Base-by-base conservation (phyloP, 1,140 invertebrate genomes). In the Doryteuthis pealeii region DNA sequence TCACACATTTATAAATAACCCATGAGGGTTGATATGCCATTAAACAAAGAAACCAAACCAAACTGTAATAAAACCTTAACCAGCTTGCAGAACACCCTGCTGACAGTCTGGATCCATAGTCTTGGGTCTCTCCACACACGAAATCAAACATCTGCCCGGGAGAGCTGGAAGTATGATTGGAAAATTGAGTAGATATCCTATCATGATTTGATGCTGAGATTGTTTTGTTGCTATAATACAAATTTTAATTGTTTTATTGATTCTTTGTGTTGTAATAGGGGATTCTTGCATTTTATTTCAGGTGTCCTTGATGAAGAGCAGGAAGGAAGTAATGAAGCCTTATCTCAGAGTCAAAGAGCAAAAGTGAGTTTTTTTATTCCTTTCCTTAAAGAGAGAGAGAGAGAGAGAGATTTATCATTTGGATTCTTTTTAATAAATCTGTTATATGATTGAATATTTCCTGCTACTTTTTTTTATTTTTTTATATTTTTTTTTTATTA, bases 321-420 rank as follows among this genome's bases (percentile, higher is more conserved):
- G 15, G 66, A 68, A 28, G 66, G 66, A 22, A 15, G 18, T 33
- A 35, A 69, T 45, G 31, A 54, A 73, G 6, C 71, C 54, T 28
- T 69, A 30, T 35, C 35, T 68, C 43, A 10, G 28, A 54, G 22
- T 14, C 22, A 58, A 31, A 49, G 71, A 77, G n/a, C 28, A 31
- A 54, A 31, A 72, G 33, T 70, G 49, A 26, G 28, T 73, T 65
- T 30, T 78, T 10, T 45, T 73, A 31, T 72, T 31, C 15, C 2
- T 33, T 22, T 26, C 28, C 26, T 30, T 30, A 30, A 58, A 26
- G 71, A 31, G 12, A 66, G 14, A 66, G 22, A 66, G 14, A 26
- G 28, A 22, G 12, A 26, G 14, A 66, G 12, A 14, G 12, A 18
- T 18, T 18, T 12, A 22, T 22, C 28, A 14, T 66, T n/a, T 22